phyloP scores from a whole-genome alignment of 2,113 vertebrate species.

The Recurvirostra avosetta region DNA sequence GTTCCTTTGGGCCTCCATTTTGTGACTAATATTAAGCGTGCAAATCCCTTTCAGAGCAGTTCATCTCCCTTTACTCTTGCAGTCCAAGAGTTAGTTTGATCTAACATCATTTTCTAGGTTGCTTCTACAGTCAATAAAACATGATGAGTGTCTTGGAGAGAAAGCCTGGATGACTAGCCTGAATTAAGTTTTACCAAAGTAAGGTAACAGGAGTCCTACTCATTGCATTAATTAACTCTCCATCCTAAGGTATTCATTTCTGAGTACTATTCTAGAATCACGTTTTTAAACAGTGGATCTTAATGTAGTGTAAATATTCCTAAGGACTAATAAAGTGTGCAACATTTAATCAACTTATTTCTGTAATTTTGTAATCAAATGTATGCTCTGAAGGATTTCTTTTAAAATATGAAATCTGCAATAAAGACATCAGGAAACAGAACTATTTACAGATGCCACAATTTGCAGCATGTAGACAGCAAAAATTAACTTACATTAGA shows the following conservation, averaged over 20 bases:
- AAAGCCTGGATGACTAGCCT: neutral
- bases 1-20: neutral
- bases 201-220: neutral
- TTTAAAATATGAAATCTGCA: neutral
- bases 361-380: neutral
- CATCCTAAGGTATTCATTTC: neutral
- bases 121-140: neutral
- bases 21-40: neutral
- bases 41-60: neutral
- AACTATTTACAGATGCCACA: neutral
- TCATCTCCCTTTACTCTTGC: neutral
- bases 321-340: neutral
- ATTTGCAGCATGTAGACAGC: neutral
- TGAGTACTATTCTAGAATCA: neutral
- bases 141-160: neutral
- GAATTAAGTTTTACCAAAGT: neutral
- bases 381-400: neutral
- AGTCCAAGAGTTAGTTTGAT: neutral
- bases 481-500: neutral
- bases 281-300: neutral
- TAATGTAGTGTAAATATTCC: neutral
- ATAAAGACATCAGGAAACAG: neutral
- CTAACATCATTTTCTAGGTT: neutral
- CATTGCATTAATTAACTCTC: neutral
- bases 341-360: neutral